Base-by-base conservation (phyloP, 2,113 vertebrate genomes). In the Gallinago jamesoni region DNA sequence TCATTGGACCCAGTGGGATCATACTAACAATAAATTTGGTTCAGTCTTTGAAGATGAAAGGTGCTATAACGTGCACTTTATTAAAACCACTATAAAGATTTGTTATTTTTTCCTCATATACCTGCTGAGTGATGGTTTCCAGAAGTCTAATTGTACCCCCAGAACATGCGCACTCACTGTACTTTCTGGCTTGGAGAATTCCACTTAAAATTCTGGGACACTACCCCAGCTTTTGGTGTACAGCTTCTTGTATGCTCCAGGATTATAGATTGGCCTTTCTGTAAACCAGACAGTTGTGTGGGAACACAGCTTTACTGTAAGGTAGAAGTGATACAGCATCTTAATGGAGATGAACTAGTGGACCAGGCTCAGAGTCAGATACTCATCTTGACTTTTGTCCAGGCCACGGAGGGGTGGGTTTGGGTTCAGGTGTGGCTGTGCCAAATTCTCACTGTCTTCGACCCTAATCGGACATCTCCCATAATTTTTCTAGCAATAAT, bases 31-130 rank as follows among this genome's bases (percentile, higher is more conserved):
- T 91, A 94, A 93, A 93, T 92, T 96, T 72, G 20, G 31, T 84
- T 85, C 62, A 20, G 76, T 92, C 91, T 95, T 94, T 94, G 95
- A 97, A 96, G 94, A 95, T 87, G 83, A 97, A 96, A 96, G 74
- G 57, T 82, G 60, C 56, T 84, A 57, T 82, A 84, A 92, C 22
- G 4, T 57, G n/a, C 53, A 95, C 77, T 94, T 96, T 77, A 96
- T 89, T 96, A 95, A 95, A 89, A 33, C 39, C 55, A 62, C 80
- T 76, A 84, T 89, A 92, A 94, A 94, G 70, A 41, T 50, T 41
- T 93, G 92, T 90, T 95, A 93, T 94, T 95, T 96, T 96, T 94
- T 94, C 69, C 57, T 91, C 67, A 55, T 92, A 66, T 82, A 94
- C 62, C 70, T 87, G 80, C 86, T 66, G 77, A 95, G 77, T 91